Evolutionary conservation across 2,113 vertebrate species (phyloP).

Genomic region (Coturnix japonica): DNA sequence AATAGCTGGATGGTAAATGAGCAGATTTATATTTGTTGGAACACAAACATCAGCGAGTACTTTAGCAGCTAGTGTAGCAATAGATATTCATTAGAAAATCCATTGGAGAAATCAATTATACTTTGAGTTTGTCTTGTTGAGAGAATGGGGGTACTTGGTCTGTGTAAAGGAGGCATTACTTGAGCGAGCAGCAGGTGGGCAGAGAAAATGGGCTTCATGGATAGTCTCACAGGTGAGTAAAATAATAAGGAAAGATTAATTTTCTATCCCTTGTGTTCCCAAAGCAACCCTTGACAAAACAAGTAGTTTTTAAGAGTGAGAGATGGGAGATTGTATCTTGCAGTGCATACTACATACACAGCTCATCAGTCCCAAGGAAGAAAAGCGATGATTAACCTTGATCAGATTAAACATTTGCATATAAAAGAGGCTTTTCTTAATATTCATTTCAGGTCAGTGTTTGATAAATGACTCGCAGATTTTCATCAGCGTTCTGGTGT

Average conservation of each 20-base stretch:
- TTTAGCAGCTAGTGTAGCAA: slow-evolving; percentile 35
- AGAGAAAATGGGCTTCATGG: slow-evolving; percentile 32
- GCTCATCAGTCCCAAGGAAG: slow-evolving; percentile 7
- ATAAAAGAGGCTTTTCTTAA: slow-evolving; percentile 63
- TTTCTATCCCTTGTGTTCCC: background rate
- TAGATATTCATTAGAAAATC: slow-evolving; percentile 69
- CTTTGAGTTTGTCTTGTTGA: slow-evolving; percentile 44
- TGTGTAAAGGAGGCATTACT: background rate
- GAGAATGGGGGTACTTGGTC: slow-evolving; percentile 30
- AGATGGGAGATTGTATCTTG: slow-evolving; percentile 5
- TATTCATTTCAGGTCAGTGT: slow-evolving; percentile 62
- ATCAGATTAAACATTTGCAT: slow-evolving; percentile 54
- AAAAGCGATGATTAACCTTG: slow-evolving; percentile 48
- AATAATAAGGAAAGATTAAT: slow-evolving; percentile 49
- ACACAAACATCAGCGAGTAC: slow-evolving; percentile 35
- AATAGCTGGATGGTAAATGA: slow-evolving; percentile 22
- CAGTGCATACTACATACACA: background rate
- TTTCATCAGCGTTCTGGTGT: slow-evolving; percentile 54
- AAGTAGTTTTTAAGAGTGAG: background rate
- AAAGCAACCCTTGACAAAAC: slow-evolving; percentile 36
- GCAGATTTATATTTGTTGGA: slow-evolving; percentile 36
- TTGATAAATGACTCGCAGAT: slow-evolving; percentile 59
- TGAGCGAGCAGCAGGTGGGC: slow-evolving; percentile 22
- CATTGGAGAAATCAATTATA: slow-evolving; percentile 65
- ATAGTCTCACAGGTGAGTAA: background rate